These are phyloP conservation scores for Zaprionus camerounensis DNA, from an alignment of 1,140 invertebrate genomes.

Conservation along the genomic window DNA sequence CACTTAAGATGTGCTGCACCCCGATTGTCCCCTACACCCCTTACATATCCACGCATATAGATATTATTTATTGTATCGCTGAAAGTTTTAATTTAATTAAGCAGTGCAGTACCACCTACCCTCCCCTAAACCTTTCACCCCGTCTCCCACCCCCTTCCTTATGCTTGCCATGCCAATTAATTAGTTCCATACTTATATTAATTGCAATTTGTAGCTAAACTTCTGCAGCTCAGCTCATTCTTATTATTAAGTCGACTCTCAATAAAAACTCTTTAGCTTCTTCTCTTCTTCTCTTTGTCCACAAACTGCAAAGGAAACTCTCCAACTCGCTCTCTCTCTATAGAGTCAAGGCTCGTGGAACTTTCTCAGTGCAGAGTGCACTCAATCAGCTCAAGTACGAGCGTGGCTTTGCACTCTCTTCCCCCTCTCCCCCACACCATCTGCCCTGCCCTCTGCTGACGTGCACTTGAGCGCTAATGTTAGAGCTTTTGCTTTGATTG, in stretches of 20 bases:
- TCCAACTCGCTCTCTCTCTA: not conserved
- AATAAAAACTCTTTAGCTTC: not conserved
- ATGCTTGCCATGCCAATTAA: not conserved
- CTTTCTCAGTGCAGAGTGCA: constrained; percentile 9
- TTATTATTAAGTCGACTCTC: not conserved
- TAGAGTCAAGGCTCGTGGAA: constrained; percentile 1
- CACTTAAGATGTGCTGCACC: not conserved
- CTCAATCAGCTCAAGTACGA: constrained; percentile 7
- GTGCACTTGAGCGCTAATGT: constrained; percentile 42
- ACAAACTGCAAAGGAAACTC: not conserved
- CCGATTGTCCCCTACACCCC: too few species aligned
- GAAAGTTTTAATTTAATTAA: constrained; percentile 10
- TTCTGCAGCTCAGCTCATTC: constrained; percentile 1
- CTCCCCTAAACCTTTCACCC: not conserved
- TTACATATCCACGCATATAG: not conserved
- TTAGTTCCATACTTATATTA: constrained; percentile 9
- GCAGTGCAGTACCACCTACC: too few species aligned
- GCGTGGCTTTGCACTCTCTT: not conserved
- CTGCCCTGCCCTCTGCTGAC: constrained; percentile 3
- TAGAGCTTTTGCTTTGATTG: constrained; percentile 49
- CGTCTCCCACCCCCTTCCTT: not conserved
- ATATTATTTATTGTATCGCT: not conserved
- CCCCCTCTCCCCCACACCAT: not conserved
- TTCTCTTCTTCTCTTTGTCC: not conserved
- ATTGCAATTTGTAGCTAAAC: constrained; percentile 7